phyloP scores from a whole-genome alignment of 2,113 vertebrate genomes.

The Pygathrix nemaeus region DNA sequence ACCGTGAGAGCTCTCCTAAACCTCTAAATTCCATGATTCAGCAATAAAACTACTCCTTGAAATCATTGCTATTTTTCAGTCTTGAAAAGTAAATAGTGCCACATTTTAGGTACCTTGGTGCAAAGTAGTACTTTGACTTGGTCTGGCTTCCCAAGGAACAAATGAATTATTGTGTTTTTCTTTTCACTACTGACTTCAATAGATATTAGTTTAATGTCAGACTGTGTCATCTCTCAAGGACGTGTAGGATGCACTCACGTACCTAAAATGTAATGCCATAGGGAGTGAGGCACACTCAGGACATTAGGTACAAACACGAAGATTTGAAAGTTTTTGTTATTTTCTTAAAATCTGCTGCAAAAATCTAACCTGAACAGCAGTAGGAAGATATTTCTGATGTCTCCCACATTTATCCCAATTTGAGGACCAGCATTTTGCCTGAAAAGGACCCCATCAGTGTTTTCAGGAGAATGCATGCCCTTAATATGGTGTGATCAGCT shows the following conservation, averaged over 20 bases:
- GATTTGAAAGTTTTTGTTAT: background rate
- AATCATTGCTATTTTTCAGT: background rate
- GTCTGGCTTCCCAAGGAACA: background rate
- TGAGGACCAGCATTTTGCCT: background rate
- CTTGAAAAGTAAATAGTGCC: background rate
- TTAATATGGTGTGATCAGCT: background rate
- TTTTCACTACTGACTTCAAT: background rate
- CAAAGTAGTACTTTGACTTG: background rate
- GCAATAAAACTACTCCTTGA: background rate
- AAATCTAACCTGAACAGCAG: background rate
- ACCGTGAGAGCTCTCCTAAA: background rate
- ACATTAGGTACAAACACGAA: background rate
- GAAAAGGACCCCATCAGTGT: constrained; percentile 15
- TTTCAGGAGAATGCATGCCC: background rate
- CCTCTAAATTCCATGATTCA: background rate
- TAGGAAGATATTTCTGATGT: background rate
- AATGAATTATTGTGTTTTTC: background rate
- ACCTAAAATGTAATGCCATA: background rate
- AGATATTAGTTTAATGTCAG: background rate
- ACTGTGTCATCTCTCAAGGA: background rate
- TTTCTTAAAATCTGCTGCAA: background rate
- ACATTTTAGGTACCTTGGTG: background rate
- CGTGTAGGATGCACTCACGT: background rate
- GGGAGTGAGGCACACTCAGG: background rate
- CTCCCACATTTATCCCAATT: background rate